phyloP scores from a whole-genome alignment of 2,113 vertebrate genomes.

The Aldabrachelys gigantea region DNA sequence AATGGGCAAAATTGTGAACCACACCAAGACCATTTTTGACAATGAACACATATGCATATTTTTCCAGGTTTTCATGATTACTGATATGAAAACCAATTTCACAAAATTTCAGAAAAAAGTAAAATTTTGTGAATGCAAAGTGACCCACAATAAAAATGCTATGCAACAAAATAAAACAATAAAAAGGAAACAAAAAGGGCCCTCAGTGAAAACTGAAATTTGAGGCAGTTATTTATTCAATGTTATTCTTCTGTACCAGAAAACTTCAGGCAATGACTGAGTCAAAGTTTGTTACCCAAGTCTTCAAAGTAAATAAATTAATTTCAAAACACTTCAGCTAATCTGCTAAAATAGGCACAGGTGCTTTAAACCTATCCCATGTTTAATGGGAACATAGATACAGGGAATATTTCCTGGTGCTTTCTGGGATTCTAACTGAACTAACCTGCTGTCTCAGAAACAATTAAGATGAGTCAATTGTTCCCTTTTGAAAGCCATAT shows the following conservation, averaged over 20 bases:
- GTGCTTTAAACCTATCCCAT: neutral
- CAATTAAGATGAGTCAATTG: constrained; percentile 6
- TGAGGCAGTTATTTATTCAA: neutral
- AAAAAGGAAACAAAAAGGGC: neutral
- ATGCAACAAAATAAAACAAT: neutral
- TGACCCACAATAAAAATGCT: neutral
- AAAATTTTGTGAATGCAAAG: neutral
- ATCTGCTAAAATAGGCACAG: neutral
- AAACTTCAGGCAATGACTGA: neutral
- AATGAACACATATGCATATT: neutral
- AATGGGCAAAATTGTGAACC: neutral
- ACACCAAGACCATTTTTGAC: neutral
- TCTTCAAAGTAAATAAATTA: neutral
- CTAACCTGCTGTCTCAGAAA: neutral
- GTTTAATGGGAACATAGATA: neutral
- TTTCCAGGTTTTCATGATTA: neutral
- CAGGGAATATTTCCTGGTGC: neutral
- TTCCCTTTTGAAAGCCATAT: constrained; percentile 5
- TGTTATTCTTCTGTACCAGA: neutral
- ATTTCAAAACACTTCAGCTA: neutral
- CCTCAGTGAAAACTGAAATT: neutral
- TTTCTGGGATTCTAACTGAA: neutral
- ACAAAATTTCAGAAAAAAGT: constrained; percentile 5
- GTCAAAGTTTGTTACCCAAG: neutral
- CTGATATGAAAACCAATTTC: neutral